Evolutionary conservation across 2,797 vertebrate genomes (phyloP).

Genomic region (Australoheros facetus): DNA sequence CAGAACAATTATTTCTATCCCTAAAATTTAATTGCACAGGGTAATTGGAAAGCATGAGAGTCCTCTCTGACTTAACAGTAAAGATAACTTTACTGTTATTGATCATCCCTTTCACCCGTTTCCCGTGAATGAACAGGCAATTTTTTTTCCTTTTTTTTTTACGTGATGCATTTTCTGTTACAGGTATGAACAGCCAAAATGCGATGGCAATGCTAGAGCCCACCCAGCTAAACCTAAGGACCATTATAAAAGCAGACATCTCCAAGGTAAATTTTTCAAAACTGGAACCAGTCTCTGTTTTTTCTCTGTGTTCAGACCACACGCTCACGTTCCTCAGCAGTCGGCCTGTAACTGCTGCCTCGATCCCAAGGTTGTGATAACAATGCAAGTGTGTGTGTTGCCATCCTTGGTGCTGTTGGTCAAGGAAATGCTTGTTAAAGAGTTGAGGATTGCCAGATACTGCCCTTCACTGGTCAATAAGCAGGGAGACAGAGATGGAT

Average conservation of each 20-base stretch:
- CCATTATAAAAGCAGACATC: constrained; percentile 89
- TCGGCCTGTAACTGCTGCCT: constrained; percentile 27
- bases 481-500: constrained; percentile 61
- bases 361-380: constrained; percentile 47
- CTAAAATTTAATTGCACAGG: constrained; percentile 38
- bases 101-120: constrained; percentile 27
- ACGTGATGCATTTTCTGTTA: constrained; percentile 22
- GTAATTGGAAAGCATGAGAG: constrained; percentile 51
- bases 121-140: not conserved
- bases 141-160: constrained; percentile 26
- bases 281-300: constrained; percentile 27
- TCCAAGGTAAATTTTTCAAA: constrained; percentile 87
- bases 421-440: constrained; percentile 66
- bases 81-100: constrained; percentile 20
- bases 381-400: constrained; percentile 39
- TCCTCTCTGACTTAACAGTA: constrained; percentile 41
- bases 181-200: constrained; percentile 97
- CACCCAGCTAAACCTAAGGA: constrained; percentile 91
- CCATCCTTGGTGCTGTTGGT: constrained; percentile 62
- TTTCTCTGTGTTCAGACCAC: constrained; percentile 41
- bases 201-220: constrained; percentile 91
- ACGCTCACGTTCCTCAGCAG: constrained; percentile 39
- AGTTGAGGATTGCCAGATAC: constrained; percentile 74
- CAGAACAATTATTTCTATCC: constrained; percentile 62
- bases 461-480: constrained; percentile 52